Percentiles rank a stretch among this genome's conserved stretches.
phyloP scores from a whole-genome alignment of 2,888 invertebrate species.

The Tachina fera region DNA sequence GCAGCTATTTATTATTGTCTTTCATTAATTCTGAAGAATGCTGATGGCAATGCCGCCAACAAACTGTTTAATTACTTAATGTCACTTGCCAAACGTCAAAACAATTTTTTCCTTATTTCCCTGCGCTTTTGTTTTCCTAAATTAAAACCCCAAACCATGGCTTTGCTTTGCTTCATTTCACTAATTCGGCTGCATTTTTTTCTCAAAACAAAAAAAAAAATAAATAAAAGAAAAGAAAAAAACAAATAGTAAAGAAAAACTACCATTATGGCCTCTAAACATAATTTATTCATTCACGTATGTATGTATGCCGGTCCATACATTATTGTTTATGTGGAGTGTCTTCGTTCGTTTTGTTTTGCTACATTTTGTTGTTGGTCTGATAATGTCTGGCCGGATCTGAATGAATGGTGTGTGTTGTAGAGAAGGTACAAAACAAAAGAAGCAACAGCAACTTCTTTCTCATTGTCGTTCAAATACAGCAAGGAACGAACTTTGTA shows the following conservation, averaged over 20 bases:
- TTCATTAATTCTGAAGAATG: not conserved
- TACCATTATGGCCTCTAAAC: conserved; percentile 21
- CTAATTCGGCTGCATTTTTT: not conserved
- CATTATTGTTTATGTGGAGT: conserved; percentile 12
- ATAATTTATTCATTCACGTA: conserved; percentile 25
- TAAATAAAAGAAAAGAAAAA: not conserved
- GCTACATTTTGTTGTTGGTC: conserved; percentile 5
- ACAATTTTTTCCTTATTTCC: not conserved
- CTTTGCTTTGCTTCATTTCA: not conserved
- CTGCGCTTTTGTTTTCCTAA: not conserved
- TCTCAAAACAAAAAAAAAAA: not conserved
- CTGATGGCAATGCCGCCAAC: not conserved
- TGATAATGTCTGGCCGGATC: conserved; percentile 41
- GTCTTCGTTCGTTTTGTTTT: conserved; percentile 26
- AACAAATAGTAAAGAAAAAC: not conserved
- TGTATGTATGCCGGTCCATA: conserved; percentile 39
- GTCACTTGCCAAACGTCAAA: conserved; percentile 34
- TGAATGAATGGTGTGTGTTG: not conserved
- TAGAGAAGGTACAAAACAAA: conserved; percentile 1
- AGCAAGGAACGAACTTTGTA: not conserved
- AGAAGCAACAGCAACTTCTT: conserved; percentile 9
- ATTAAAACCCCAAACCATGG: not conserved
- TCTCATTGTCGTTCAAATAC: conserved; percentile 43
- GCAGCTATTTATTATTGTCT: not conserved
- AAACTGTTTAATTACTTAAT: conserved; percentile 7